Conservation (phyloP, 2,113 vertebrate genomes). For the Apus apus region DNA sequence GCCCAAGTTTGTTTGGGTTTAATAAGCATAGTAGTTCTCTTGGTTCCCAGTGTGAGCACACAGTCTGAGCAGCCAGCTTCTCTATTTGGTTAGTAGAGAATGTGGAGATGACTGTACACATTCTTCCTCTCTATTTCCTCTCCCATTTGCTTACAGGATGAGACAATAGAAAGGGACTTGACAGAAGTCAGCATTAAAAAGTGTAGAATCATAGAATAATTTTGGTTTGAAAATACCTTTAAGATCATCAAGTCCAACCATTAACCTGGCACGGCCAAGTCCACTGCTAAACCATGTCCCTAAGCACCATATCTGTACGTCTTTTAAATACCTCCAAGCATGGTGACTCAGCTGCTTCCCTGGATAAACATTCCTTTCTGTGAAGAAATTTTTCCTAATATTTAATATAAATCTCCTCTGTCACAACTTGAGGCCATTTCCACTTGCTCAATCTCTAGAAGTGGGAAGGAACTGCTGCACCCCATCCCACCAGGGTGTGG, state of each 20-base stretch:
- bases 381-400: too few species aligned
- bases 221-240: too few species aligned
- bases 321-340: too few species aligned
- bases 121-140: background rate
- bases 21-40: background rate
- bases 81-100: background rate
- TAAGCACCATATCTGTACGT: too few species aligned
- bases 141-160: background rate
- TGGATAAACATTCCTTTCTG: too few species aligned
- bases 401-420: too few species aligned
- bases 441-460: background rate
- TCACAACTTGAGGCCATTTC: too few species aligned
- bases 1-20: background rate
- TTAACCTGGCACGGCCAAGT: too few species aligned
- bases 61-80: background rate
- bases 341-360: too few species aligned
- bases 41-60: background rate
- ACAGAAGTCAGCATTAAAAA: background rate
- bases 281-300: too few species aligned
- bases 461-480: background rate
- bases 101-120: background rate
- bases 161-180: background rate
- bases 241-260: too few species aligned
- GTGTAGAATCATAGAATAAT: too few species aligned
- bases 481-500: background rate